Base-by-base conservation (phyloP, 30 jellyfish, hydroid and myxozoan genomes). In the Cassiopea xamachana region DNA sequence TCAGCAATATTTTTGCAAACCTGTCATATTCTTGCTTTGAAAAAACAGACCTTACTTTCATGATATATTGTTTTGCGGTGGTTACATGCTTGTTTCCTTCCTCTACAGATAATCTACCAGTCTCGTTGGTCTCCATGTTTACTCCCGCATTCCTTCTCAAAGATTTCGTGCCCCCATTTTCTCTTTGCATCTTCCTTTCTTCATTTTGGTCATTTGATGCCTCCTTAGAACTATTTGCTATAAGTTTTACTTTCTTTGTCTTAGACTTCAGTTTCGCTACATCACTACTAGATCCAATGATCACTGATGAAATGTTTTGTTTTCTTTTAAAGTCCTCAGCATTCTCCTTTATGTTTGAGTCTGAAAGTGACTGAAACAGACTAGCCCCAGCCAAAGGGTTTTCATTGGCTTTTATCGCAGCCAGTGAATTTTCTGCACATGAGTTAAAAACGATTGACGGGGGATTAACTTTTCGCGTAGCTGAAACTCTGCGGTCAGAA, bases 341-440 rank as follows among this genome's bases (percentile, higher is more conserved):
- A 19, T 67, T 89, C 19, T 64, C 67, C 51, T 61, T 69, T 69
- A 10, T 44, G 59, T 17, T 70, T 39, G 82, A 60, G 45, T 46
- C 43, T 8, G 75, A 61, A 9, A 87, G 67, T 8, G 88, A 79
- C 46, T 61, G 48, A 49, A 87, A 77, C 17, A 87, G 17, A 39
- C 89, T 79, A 15, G 47, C 78, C 50, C 62, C 67, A 16, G 12
- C 83, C 13, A 16, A 73, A 60, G 94, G 84, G 39, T 68, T 59
- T 55, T 87, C 94, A 1, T 18, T 84, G 1, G 89, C 78, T 68
- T 77, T 87, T 55, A 87, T 43, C 39, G 74, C 89, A 59, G 94
- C 94, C 55, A 87, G 77, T 27, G 94, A 87, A 67, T 76, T 76
- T 10, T 77, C 80, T 15, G 94, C 94, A 75, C 49, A 48, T 77